These are phyloP conservation scores for Girardinichthys multiradiatus DNA, from an alignment of 2,113 vertebrate genomes.

Conservation along the genomic window DNA sequence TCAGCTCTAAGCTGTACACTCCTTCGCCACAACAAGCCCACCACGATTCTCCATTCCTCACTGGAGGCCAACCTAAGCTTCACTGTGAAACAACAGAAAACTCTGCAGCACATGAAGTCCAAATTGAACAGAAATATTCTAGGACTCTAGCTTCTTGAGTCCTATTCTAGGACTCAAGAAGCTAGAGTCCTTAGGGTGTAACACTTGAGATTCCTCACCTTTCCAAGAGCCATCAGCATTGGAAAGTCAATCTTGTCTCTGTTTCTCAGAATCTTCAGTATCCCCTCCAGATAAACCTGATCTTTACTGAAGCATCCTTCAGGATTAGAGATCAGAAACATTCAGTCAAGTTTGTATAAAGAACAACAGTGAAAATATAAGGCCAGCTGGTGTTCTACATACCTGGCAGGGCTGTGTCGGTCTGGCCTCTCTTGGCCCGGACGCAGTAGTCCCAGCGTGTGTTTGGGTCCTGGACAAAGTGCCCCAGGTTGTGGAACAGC, in stretches of 20 bases:
- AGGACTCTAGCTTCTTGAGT: no score
- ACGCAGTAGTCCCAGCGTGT: constrained; percentile 97
- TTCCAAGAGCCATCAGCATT: constrained; percentile 91
- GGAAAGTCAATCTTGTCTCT: constrained; percentile 91
- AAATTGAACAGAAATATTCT: no score
- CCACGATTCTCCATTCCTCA: no score
- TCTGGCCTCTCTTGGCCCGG: constrained; percentile 94
- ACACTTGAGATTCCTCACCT: constrained; percentile 78
- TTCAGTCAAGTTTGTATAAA: background rate
- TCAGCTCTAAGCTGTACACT: no score
- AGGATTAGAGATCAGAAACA: constrained; percentile 12
- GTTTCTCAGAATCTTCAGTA: constrained; percentile 89
- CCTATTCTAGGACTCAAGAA: no score
- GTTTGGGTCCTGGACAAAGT: constrained; percentile 88
- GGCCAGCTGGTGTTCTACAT: background rate
- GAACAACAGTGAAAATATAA: background rate
- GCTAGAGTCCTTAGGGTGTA: no score
- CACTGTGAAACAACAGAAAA: no score
- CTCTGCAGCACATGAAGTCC: no score
- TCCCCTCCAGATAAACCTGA: constrained; percentile 94
- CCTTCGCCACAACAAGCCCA: no score
- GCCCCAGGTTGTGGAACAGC: constrained; percentile 87
- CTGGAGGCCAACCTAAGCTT: no score
- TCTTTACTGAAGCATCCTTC: constrained; percentile 97
- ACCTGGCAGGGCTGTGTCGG: constrained; percentile 90